Evolutionary conservation across 1,140 invertebrate genomes (phyloP), one percentile per base, ranked within the genome.

Genomic region (Danaus plexippus): DNA sequence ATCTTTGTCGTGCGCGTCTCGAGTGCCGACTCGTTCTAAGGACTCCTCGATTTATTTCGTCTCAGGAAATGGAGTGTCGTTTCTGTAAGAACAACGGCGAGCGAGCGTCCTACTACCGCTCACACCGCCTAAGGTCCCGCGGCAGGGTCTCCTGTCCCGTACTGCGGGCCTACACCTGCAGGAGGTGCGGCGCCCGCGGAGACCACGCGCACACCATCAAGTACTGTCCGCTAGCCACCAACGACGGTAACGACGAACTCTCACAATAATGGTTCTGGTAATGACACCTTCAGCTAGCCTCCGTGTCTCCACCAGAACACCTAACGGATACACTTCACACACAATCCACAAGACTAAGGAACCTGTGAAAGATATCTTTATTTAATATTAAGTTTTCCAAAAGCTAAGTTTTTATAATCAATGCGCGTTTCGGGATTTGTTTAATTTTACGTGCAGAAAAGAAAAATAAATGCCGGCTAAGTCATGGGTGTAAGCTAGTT

Each of bases 131-230:
- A n/a, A 89, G 93, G 64, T 61, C 66, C 0, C 77, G 83, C 10
- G 92, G 92, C 1, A 80, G 83, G 9, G 89, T 94, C 6, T 47
- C 77, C 0, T 96, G 92, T 71, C 94, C 93, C 9, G 90, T 93
- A 68, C 80, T 94, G 56, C 88, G 91, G 58, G 89, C 87, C 7
- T 94, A 92, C 73, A 88, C 82, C 6, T 95, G 93, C 80, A 90
- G 89, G 43, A 90, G 91, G 57, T 96, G 92, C 71, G 88, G 90
- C 46, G 91, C 90, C 6, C 88, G 84, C 15, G 93, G 92, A 1
- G 91, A 94, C 61, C 57, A 71, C 44, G 92, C 94, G 11, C 94
- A 95, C 75, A 95, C 94, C 0, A 71, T 92, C 43, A 93, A 92
- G 64, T 94, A 95, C 69, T 95, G 94, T 77, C 92, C 93, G 13